These are phyloP conservation scores for Elaeidobius kamerunicus DNA, from an alignment of 2,888 invertebrate genomes.

Conservation along the genomic window DNA sequence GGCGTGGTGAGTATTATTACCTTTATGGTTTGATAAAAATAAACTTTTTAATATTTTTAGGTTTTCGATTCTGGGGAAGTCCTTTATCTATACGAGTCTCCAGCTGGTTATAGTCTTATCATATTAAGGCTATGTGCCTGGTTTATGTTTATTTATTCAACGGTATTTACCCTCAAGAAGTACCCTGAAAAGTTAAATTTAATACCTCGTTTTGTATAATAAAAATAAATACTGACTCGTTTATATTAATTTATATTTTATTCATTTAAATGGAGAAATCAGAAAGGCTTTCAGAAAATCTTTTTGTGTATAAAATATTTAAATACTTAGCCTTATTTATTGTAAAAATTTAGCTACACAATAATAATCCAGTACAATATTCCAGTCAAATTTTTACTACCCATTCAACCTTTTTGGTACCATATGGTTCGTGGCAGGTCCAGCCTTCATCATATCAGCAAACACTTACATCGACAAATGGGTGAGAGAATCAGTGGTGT, in stretches of 20 bases:
- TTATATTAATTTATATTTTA: too few species aligned
- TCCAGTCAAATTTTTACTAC: conserved; percentile 70
- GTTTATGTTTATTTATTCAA: conserved; percentile 71
- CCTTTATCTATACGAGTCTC: conserved; percentile 85
- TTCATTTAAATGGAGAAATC: too few species aligned
- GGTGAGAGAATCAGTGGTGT: conserved; percentile 67
- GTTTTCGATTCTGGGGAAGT: conserved; percentile 89
- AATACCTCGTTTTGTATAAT: too few species aligned
- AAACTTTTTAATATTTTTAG: conserved; percentile 15
- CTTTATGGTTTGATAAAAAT: conserved; percentile 1
- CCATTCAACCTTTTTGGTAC: conserved; percentile 68
- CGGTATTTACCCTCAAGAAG: conserved; percentile 73
- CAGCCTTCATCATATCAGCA: conserved; percentile 72
- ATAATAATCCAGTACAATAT: too few species aligned
- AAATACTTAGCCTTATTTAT: too few species aligned
- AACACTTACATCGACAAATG: conserved; percentile 79
- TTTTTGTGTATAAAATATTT: too few species aligned
- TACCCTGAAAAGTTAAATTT: conserved; percentile 73
- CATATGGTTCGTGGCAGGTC: conserved; percentile 83
- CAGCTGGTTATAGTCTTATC: conserved; percentile 82
- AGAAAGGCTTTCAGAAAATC: too few species aligned
- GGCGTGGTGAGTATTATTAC: conserved; percentile 58
- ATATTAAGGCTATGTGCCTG: conserved; percentile 74
- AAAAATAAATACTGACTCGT: too few species aligned
- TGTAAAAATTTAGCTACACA: too few species aligned